Percentiles rank a stretch among this genome's conserved stretches.
Conservation (phyloP, 2,888 invertebrate species). For the Ormyrus thymus region DNA sequence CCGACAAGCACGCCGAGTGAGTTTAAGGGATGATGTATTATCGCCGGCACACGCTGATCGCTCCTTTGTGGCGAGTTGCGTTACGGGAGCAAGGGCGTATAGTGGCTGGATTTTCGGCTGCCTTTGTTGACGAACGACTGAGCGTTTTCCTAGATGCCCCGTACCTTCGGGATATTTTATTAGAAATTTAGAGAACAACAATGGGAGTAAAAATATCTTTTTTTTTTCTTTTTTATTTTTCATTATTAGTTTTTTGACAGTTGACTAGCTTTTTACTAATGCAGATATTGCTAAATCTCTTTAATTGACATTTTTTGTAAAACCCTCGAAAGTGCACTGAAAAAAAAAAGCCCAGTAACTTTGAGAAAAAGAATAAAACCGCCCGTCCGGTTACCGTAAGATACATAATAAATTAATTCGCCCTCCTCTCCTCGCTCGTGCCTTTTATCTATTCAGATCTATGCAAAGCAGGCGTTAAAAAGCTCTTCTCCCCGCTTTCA, state of each 20-base stretch:
- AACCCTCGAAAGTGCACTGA: conserved; percentile 67
- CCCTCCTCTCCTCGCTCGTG: conserved; percentile 64
- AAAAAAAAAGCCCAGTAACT: conserved; percentile 59
- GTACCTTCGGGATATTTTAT: neutral
- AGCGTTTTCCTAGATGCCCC: neutral
- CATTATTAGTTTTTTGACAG: too few relatives aligned
- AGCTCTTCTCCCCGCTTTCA: conserved; percentile 62
- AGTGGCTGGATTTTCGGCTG: neutral
- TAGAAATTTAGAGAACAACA: conserved; percentile 5
- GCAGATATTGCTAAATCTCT: too few relatives aligned
- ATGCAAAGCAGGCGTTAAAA: conserved; percentile 75
- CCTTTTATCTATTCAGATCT: conserved; percentile 74
- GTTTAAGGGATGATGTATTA: conserved; percentile 74
- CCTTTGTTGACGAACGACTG: neutral
- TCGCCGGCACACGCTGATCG: conserved; percentile 65
- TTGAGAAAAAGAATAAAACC: conserved; percentile 65
- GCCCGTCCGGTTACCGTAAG: conserved; percentile 63
- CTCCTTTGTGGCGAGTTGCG: conserved; percentile 52
- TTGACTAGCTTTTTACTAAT: too few relatives aligned
- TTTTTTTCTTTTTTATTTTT: conserved; percentile 27
- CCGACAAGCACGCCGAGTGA: conserved; percentile 12
- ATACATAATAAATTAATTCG: conserved; percentile 75
- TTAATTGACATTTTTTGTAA: conserved; percentile 16
- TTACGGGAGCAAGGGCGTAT: too few relatives aligned
- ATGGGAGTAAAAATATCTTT: neutral